phyloP scores from a whole-genome alignment of 2,888 invertebrate species.

The Tetragnatha montana region DNA sequence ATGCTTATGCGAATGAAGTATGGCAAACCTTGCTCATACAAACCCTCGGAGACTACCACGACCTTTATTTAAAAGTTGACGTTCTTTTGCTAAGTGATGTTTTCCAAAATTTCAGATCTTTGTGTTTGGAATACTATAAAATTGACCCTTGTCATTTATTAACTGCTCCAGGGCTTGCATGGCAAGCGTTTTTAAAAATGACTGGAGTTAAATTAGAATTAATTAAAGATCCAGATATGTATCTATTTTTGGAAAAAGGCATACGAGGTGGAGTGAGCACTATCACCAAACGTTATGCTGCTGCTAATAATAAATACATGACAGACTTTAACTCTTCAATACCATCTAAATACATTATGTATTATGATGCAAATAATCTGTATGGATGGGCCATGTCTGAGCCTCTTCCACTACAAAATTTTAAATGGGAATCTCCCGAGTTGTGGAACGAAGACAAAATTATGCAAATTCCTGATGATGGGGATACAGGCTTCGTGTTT shows the following conservation, averaged over 20 bases:
- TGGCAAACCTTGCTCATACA: background rate
- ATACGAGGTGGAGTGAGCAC: constrained; percentile 71
- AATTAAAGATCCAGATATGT: constrained; percentile 73
- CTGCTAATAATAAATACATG: constrained; percentile 29
- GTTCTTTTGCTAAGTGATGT: constrained; percentile 34
- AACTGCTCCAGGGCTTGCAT: too few relatives aligned
- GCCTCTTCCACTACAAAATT: constrained; percentile 56
- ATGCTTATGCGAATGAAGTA: background rate
- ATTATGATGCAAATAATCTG: constrained; percentile 69
- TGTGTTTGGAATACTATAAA: too few relatives aligned
- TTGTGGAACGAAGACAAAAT: too few relatives aligned
- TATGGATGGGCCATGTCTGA: constrained; percentile 57
- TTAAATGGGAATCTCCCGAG: constrained; percentile 28
- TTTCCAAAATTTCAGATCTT: too few relatives aligned
- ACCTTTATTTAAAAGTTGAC: background rate
- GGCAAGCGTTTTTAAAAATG: constrained; percentile 74
- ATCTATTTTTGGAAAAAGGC: constrained; percentile 73
- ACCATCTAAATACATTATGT: background rate
- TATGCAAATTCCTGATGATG: background rate
- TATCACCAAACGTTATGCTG: background rate
- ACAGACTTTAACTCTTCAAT: background rate
- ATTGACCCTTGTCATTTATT: too few relatives aligned
- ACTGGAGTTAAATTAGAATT: constrained; percentile 73
- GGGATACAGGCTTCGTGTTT: constrained; percentile 21
- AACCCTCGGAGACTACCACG: background rate